Conservation (phyloP, 1,140 invertebrate species). For the Diorhabda sublineata region DNA sequence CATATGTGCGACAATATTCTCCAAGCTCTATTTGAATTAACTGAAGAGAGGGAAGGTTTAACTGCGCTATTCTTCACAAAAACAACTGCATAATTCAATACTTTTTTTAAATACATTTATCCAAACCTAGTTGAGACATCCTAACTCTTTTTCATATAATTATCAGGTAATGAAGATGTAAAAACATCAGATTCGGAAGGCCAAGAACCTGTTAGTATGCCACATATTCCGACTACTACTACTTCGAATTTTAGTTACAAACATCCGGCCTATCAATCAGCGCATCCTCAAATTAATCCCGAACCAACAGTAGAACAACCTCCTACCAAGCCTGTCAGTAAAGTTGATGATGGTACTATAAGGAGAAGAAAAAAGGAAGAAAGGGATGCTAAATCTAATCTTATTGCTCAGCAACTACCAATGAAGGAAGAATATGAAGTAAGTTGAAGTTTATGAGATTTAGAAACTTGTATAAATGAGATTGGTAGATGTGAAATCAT, state of each 20-base stretch:
- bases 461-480: no score
- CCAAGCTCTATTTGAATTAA: constrained; percentile 21
- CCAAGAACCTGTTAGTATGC: constrained; percentile 55
- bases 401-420: constrained; percentile 28
- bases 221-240: constrained; percentile 47
- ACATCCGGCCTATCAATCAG: constrained; percentile 70
- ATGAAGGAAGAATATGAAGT: constrained; percentile 39
- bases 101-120: no score
- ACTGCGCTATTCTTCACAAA: no score
- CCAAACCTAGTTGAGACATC: no score
- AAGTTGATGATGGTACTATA: constrained; percentile 33
- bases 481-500: no score
- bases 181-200: constrained; percentile 40
- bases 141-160: no score
- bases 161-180: constrained; percentile 33
- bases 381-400: constrained; percentile 59
- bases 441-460: neutral
- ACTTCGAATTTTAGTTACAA: constrained; percentile 59
- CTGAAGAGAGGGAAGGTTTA: no score
- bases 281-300: constrained; percentile 52
- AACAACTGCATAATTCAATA: no score
- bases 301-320: constrained; percentile 6
- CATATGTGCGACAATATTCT: constrained; percentile 23
- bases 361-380: constrained; percentile 74
- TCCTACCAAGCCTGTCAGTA: constrained; percentile 8